These are phyloP conservation scores for Macropis europaea DNA, from an alignment of 2,888 invertebrate genomes.

Conservation along the genomic window DNA sequence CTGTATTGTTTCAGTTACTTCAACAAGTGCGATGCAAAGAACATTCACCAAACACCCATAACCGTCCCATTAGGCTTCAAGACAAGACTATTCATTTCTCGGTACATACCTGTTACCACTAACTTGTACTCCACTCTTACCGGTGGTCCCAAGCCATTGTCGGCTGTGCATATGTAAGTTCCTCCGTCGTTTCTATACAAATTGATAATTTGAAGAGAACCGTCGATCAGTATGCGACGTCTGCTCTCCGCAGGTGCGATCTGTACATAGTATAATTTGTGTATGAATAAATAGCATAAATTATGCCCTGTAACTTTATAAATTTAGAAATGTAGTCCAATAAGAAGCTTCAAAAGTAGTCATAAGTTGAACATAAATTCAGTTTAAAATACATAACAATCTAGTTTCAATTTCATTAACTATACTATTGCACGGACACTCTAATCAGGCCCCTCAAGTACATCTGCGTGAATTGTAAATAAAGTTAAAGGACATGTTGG, in stretches of 20 bases:
- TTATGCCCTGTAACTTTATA: no score
- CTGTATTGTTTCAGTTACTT: neutral
- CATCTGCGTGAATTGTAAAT: no score
- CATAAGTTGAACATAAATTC: no score
- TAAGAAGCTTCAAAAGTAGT: no score
- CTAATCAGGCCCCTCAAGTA: no score
- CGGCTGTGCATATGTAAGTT: constrained; percentile 91
- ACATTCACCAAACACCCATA: neutral
- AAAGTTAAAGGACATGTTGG: no score
- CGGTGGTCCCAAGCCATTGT: constrained; percentile 88
- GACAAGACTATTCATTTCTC: neutral
- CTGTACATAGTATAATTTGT: constrained; percentile 78
- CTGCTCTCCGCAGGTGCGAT: constrained; percentile 88
- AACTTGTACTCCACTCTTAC: constrained; percentile 86
- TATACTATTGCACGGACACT: no score
- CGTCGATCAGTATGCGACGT: constrained; percentile 86
- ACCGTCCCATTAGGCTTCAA: neutral
- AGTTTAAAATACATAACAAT: no score
- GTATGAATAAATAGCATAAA: no score
- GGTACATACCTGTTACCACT: constrained; percentile 87
- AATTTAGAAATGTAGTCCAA: no score
- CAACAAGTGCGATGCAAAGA: neutral
- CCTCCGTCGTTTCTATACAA: constrained; percentile 91
- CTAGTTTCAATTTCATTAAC: no score
- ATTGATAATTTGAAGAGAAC: constrained; percentile 91